phyloP scores from a whole-genome alignment of 2,797 vertebrate species.

The Peromyscus attwateri region DNA sequence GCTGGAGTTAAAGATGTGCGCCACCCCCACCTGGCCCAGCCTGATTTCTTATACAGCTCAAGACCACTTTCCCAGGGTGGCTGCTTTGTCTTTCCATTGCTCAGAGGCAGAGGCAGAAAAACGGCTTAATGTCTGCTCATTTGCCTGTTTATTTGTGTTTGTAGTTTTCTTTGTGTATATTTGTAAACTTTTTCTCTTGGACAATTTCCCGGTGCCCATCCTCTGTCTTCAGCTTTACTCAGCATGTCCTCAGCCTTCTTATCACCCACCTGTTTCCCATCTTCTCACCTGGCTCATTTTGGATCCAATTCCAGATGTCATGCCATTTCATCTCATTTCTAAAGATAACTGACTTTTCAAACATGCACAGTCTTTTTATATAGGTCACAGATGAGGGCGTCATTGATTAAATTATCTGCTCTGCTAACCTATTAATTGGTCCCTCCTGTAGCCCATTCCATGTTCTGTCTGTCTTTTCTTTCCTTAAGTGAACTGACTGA shows the following conservation, averaged over 20 bases:
- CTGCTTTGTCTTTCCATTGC: not conserved
- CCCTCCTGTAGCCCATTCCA: no score
- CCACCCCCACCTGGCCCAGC: no score
- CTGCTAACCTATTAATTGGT: not conserved
- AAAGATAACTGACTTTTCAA: not conserved
- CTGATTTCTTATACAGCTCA: not conserved
- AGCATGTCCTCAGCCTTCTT: not conserved
- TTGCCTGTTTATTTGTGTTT: not conserved
- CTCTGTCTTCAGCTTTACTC: not conserved
- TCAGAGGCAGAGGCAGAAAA: not conserved
- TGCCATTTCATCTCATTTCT: not conserved
- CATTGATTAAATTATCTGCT: not conserved
- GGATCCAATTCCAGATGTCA: not conserved
- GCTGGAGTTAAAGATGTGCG: no score
- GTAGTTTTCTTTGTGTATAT: not conserved
- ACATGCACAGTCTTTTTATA: not conserved
- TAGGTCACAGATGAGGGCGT: not conserved
- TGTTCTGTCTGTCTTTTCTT: not conserved
- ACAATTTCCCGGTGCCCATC: not conserved
- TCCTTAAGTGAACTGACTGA: not conserved
- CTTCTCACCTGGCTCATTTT: not conserved
- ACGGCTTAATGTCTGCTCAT: not conserved
- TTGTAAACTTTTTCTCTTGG: not conserved
- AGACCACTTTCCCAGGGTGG: not conserved
- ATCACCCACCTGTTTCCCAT: not conserved